Percentiles rank a stretch among this genome's conserved stretches.
Evolutionary conservation across 30 jellyfish, hydroid and myxozoan species (phyloP).

Genomic region (Nemopilema nomurai): DNA sequence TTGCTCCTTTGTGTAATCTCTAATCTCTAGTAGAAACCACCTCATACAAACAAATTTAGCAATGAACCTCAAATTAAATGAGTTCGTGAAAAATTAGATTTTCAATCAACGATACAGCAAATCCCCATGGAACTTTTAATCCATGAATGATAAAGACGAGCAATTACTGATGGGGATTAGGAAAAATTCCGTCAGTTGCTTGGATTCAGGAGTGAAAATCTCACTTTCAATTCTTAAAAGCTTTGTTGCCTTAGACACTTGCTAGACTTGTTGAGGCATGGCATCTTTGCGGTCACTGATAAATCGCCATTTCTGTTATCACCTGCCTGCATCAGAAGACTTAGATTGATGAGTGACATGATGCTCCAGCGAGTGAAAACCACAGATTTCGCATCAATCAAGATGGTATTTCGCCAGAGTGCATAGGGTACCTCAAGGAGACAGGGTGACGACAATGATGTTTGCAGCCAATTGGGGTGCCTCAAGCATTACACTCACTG

Average conservation of each 20-base stretch:
- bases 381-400: not conserved
- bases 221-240: not conserved
- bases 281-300: not conserved
- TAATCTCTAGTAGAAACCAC: not conserved
- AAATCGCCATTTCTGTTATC: not conserved
- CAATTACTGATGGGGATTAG: conserved; percentile 3
- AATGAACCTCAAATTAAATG: conserved; percentile 1
- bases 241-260: conserved; percentile 20
- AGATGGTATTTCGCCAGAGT: not conserved
- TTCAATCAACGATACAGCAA: conserved; percentile 17
- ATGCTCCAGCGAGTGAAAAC: not conserved
- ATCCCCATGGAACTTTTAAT: conserved; percentile 20
- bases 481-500: not conserved
- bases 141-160: conserved; percentile 13
- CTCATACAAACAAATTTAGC: conserved; percentile 4
- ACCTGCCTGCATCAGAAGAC: not conserved
- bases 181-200: conserved; percentile 16
- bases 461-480: not conserved
- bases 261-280: not conserved
- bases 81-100: not conserved
- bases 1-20: not conserved
- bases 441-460: not conserved
- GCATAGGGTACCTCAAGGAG: not conserved
- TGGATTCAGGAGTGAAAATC: not conserved
- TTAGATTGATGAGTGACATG: not conserved